Evolutionary conservation across 2,888 invertebrate species (phyloP).

Genomic region (Crocallis elinguaria): DNA sequence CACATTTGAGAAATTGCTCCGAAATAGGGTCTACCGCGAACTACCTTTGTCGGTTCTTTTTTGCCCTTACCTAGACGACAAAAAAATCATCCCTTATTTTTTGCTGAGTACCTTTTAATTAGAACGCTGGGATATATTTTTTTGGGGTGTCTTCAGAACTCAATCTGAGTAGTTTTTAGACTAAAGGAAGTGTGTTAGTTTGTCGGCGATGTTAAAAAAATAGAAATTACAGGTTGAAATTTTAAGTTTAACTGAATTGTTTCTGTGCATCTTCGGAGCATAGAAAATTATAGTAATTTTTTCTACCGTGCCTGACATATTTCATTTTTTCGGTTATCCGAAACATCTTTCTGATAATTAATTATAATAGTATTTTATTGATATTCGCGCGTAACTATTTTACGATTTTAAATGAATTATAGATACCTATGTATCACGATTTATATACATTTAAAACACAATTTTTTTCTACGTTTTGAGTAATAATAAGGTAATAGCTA

Average conservation of each 20-base stretch:
- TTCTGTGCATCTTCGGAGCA: too few species aligned
- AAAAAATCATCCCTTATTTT: constrained; percentile 74
- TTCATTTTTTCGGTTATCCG: too few species aligned
- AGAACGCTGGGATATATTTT: constrained; percentile 53
- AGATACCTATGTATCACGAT: too few species aligned
- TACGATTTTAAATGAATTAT: too few species aligned
- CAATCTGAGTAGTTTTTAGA: constrained; percentile 16
- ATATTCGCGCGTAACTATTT: too few species aligned
- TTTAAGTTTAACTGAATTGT: background rate
- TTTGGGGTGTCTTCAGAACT: constrained; percentile 29
- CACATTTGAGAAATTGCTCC: constrained; percentile 63
- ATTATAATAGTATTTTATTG: too few species aligned
- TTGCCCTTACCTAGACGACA: constrained; percentile 53
- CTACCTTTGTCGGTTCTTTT: constrained; percentile 78
- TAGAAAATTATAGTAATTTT: too few species aligned
- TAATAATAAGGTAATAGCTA: too few species aligned
- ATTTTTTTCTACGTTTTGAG: too few species aligned
- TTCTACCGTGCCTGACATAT: too few species aligned
- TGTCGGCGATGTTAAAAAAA: constrained; percentile 7
- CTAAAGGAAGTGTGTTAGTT: constrained; percentile 3
- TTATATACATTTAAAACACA: too few species aligned
- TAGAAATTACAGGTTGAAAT: background rate
- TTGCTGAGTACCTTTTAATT: constrained; percentile 79
- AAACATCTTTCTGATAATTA: too few species aligned
- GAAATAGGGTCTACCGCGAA: constrained; percentile 59